Conservation (phyloP, 2,797 vertebrate genomes). For the Valencia hispanica region DNA sequence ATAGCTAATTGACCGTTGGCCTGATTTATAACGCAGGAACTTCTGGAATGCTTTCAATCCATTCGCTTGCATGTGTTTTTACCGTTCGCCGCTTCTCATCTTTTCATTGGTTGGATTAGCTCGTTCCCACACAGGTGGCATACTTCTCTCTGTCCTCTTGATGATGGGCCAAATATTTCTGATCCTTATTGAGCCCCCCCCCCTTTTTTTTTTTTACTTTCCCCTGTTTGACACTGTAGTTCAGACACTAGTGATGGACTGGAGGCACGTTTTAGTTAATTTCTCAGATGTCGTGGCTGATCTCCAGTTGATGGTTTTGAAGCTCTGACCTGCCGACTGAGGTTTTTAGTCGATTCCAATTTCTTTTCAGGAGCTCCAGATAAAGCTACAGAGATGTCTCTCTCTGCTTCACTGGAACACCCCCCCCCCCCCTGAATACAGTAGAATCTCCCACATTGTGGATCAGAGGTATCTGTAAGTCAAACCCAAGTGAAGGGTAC, state of each 20-base stretch:
- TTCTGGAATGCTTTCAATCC: background rate
- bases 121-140: background rate
- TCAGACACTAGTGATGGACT: background rate
- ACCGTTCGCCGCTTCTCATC: background rate
- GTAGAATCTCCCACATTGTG: too few species aligned
- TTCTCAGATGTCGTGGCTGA: too few species aligned
- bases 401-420: too few species aligned
- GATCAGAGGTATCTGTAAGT: too few species aligned
- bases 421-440: too few species aligned
- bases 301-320: too few species aligned
- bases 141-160: background rate
- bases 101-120: background rate
- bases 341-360: too few species aligned
- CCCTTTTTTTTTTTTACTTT: conserved; percentile 13
- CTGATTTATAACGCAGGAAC: background rate
- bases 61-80: background rate
- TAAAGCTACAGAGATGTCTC: too few species aligned
- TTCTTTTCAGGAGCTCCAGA: too few species aligned
- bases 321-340: too few species aligned
- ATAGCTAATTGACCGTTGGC: background rate
- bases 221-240: background rate
- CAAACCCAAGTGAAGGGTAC: too few species aligned
- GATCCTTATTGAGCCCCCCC: background rate
- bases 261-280: too few species aligned
- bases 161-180: background rate